Percentiles rank a stretch among this genome's conserved stretches.
These are phyloP conservation scores for Acanthurus tractus DNA, from an alignment of 2,797 vertebrate genomes.

Conservation along the genomic window DNA sequence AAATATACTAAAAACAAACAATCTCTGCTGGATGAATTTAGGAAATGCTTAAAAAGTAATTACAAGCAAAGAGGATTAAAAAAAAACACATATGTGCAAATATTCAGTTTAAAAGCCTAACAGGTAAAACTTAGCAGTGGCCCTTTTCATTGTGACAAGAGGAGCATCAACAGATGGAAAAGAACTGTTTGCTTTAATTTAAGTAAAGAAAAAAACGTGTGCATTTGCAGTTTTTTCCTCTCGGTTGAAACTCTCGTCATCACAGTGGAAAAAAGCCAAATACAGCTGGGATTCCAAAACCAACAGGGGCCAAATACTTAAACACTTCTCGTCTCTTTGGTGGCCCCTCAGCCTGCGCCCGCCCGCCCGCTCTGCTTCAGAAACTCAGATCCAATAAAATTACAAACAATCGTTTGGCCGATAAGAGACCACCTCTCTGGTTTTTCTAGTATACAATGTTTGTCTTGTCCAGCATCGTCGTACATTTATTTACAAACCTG, in stretches of 20 bases:
- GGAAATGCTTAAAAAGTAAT: background rate
- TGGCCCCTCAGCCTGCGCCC: constrained; percentile 17
- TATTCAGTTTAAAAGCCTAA: constrained; percentile 51
- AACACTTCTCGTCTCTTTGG: constrained; percentile 71
- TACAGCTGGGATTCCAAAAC: background rate
- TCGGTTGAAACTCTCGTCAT: background rate
- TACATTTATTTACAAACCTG: constrained; percentile 88
- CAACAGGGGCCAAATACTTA: constrained; percentile 27
- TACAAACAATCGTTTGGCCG: constrained; percentile 66
- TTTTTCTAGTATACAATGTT: constrained; percentile 16
- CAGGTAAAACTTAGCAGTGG: background rate
- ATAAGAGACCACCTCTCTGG: constrained; percentile 25
- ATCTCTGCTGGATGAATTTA: background rate
- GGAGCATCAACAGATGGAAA: background rate
- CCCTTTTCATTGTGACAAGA: constrained; percentile 13
- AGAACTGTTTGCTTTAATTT: background rate
- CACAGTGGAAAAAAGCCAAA: constrained; percentile 34
- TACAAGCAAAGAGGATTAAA: constrained; percentile 32
- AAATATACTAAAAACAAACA: background rate
- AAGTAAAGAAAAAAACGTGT: background rate
- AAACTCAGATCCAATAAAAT: constrained; percentile 41
- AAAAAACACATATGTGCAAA: constrained; percentile 58
- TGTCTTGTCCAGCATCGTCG: constrained; percentile 56
- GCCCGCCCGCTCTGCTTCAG: background rate
- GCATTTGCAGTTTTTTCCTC: background rate